Evolutionary conservation across 2,797 vertebrate species (phyloP), one percentile per base, ranked within the genome.

Genomic region (Echeneis naucrates): DNA sequence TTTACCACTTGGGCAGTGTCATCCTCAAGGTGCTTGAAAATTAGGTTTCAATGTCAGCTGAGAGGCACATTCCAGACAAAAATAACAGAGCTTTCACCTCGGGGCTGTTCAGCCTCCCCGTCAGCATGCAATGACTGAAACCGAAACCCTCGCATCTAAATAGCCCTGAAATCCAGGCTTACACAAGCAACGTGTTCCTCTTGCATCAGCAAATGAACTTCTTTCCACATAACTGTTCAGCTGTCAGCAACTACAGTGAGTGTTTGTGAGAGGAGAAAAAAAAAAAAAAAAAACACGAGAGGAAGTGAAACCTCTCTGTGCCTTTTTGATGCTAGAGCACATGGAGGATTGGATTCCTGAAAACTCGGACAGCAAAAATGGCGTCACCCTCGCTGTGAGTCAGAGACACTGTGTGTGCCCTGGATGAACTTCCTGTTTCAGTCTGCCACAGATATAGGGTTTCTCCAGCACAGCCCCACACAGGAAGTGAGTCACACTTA

Each of bases 401-500:
- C 87, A 91, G 84, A 89, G 69, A 80, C 75, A 35, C 79, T 68
- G 33, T 63, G 77, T 54, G 85, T 88, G 90, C 83, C 90, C 90
- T 88, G 91, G 77, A 77, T 92, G 89, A 93, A 92, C 92, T 92
- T 93, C 92, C 92, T 85, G 87, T 86, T 92, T 90, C 83, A 89
- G 75, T 81, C 72, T 80, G 80, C 85, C 68, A 75, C 88, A 89
- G 88, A 93, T 92, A 88, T 92, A 89, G 84, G 82, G 89, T 94
- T 94, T 93, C 92, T 93, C 86, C 86, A 84, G 80, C 80, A 63
- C 60, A 69, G 87, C 86, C 81, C 80, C 84, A 90, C 77, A 81
- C 87, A 91, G 93, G 92, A 93, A 93, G 87, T 94, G 91, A 93
- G 87, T 93, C 93, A 93, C 78, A 78, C 74, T 84, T 88, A 82